Base-by-base conservation (phyloP, 2,113 vertebrate species). In the Micronisus gabar region DNA sequence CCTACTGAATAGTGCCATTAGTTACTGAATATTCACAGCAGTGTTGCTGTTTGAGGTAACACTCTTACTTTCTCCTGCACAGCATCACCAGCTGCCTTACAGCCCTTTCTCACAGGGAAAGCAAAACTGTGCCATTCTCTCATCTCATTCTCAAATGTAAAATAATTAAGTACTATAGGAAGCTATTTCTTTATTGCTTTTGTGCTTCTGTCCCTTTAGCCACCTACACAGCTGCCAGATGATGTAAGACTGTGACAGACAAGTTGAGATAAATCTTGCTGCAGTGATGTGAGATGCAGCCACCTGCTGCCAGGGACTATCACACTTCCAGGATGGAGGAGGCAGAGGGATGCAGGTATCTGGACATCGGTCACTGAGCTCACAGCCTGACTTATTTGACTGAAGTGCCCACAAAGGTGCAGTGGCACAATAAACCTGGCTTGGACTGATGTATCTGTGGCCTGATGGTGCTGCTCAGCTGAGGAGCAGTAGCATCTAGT, bases 151-250 rank as follows among this genome's bases (percentile, higher is more conserved):
- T 92, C 68, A 66, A 81, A 92, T 78, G 63, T 34, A 65, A 92
- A 93, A 84, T 25, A 86, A 81, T 48, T 72, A 76, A 88, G 63
- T 88, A 30, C 59, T 73, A 55, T 27, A 63, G 75, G 86, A 81
- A 88, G 67, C n/a, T 92, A 36, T 88, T 88, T 95, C 81, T 47
- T 95, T 93, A 71, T 23, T 63, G 80, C 50, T 94, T 86, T 92
- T 81, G 47, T 91, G 52, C 61, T 81, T 65, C 76, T 91, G 61
- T 74, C 82, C 75, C 75, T 94, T 88, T 80, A 93, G 65, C 75
- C 70, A 88, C 91, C 80, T 92, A 74, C 86, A 65, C 61, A 92
- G 76, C 73, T 82, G 63, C 55, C 32, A 27, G 70, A 32, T 61
- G 52, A 95, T 70, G 45, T 41, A 86, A 61, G 45, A 8, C 38